phyloP scores from a whole-genome alignment of 1,140 invertebrate species.

The Druon quercuslanigerum region DNA sequence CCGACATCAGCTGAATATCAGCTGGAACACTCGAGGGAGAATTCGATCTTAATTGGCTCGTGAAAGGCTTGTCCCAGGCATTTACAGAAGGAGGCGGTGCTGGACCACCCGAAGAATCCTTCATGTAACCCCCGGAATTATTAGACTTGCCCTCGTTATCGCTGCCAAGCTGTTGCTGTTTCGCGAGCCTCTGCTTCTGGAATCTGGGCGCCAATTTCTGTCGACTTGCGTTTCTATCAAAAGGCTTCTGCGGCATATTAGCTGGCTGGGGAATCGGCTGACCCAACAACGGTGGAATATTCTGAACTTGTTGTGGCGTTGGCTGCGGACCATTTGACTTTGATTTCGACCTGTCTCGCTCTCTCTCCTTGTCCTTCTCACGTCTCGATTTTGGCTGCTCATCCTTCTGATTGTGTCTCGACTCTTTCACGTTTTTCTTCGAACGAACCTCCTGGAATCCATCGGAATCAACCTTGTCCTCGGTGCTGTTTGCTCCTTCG shows the following conservation, averaged over 20 bases:
- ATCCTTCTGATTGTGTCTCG: conserved; percentile 76
- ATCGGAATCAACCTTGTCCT: conserved; percentile 78
- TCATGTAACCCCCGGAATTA: conserved; percentile 52
- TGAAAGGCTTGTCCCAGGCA: conserved; percentile 91
- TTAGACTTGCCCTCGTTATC: conserved; percentile 44
- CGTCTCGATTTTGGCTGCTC: conserved; percentile 73
- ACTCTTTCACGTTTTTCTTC: conserved; percentile 84
- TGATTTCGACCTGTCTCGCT: conserved; percentile 69
- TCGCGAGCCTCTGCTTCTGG: conserved; percentile 83
- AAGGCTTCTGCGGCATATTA: conserved; percentile 73
- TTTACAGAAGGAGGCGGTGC: conserved; percentile 83
- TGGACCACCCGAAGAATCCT: conserved; percentile 74
- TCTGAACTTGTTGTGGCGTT: conserved; percentile 68
- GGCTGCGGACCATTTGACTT: conserved; percentile 67
- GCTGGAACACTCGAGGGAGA: conserved; percentile 61
- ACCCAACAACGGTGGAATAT: conserved; percentile 75
- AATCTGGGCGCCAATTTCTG: conserved; percentile 86
- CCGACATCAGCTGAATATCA: conserved; percentile 20
- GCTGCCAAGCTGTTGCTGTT: conserved; percentile 64
- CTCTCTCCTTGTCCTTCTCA: conserved; percentile 72
- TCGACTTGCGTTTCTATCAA: conserved; percentile 76
- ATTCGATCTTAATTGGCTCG: conserved; percentile 78
- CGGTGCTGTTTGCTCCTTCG: conserved; percentile 56
- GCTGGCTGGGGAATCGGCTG: conserved; percentile 74
- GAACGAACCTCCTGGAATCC: conserved; percentile 92